phyloP scores from a whole-genome alignment of 2,888 invertebrate species.

The Sinodicranocentrus sp. region DNA sequence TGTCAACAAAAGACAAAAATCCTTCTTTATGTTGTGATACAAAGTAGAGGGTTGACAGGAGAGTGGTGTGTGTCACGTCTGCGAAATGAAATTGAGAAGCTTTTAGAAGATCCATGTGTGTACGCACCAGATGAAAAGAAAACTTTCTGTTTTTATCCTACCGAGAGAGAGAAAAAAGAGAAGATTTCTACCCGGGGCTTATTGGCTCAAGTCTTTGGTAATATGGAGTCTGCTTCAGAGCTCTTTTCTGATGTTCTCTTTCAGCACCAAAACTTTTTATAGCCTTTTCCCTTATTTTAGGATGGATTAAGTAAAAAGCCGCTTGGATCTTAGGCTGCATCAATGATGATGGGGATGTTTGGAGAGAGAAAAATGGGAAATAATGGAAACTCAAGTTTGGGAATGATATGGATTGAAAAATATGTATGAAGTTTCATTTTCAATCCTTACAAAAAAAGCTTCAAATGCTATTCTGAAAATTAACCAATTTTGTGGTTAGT shows the following conservation, averaged over 20 bases:
- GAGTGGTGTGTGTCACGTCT: constrained; percentile 59
- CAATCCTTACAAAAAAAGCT: too few relatives aligned
- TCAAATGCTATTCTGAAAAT: too few relatives aligned
- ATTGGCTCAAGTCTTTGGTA: constrained; percentile 45
- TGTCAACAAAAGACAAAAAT: constrained; percentile 63
- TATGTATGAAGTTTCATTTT: too few relatives aligned
- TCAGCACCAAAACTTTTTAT: constrained; percentile 60
- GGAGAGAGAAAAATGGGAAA: constrained; percentile 14
- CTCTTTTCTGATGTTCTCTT: constrained; percentile 48
- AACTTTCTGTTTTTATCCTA: not conserved
- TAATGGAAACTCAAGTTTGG: not conserved
- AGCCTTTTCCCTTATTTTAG: constrained; percentile 57
- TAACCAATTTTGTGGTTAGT: too few relatives aligned
- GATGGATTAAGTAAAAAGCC: constrained; percentile 64
- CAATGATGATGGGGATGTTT: not conserved
- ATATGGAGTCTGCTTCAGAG: not conserved
- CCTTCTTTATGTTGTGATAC: constrained; percentile 45
- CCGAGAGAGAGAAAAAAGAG: constrained; percentile 41
- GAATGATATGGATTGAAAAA: too few relatives aligned
- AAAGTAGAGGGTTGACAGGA: constrained; percentile 36
- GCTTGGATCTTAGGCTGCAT: constrained; percentile 40
- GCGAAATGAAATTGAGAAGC: constrained; percentile 65
- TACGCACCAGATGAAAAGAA: not conserved
- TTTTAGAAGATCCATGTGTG: constrained; percentile 38
- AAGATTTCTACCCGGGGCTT: constrained; percentile 50